Conservation (phyloP, 2,113 vertebrate species). For the Xenopus borealis region DNA sequence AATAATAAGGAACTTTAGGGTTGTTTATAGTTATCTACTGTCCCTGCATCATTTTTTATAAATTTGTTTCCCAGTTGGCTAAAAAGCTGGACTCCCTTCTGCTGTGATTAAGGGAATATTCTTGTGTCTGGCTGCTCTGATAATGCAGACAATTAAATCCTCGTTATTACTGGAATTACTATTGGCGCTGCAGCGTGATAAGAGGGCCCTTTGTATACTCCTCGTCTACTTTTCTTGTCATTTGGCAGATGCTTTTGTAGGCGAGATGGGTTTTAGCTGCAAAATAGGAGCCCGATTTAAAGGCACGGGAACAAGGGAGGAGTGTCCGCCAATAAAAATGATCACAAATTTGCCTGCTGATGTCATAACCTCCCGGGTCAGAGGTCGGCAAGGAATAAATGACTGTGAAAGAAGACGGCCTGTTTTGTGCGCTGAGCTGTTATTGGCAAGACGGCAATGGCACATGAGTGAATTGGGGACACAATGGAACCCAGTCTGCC, state of each 20-base stretch:
- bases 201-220: conserved; percentile 67
- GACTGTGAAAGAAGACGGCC: conserved; percentile 73
- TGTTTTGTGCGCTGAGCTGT: conserved; percentile 68
- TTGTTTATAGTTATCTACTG: too few relatives aligned
- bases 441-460: conserved; percentile 65
- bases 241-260: conserved; percentile 65
- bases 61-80: conserved; percentile 14
- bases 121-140: conserved; percentile 65
- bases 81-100: conserved; percentile 57
- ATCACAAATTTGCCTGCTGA: conserved; percentile 75
- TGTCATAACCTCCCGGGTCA: conserved; percentile 73
- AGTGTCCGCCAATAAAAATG: conserved; percentile 75
- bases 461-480: conserved; percentile 69
- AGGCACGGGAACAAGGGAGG: conserved; percentile 72
- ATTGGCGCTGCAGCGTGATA: conserved; percentile 63
- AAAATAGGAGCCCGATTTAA: conserved; percentile 64
- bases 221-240: conserved; percentile 66
- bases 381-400: conserved; percentile 68
- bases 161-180: conserved; percentile 64
- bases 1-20: too few relatives aligned
- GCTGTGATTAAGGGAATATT: conserved; percentile 65
- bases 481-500: conserved; percentile 72
- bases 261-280: conserved; percentile 54
- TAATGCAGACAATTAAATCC: conserved; percentile 70
- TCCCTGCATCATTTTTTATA: too few relatives aligned